A percentile compares a stretch with the other conserved stretches of the same genome.
phyloP scores from a whole-genome alignment of 1,140 invertebrate species.

The Tenebrio molitor region DNA sequence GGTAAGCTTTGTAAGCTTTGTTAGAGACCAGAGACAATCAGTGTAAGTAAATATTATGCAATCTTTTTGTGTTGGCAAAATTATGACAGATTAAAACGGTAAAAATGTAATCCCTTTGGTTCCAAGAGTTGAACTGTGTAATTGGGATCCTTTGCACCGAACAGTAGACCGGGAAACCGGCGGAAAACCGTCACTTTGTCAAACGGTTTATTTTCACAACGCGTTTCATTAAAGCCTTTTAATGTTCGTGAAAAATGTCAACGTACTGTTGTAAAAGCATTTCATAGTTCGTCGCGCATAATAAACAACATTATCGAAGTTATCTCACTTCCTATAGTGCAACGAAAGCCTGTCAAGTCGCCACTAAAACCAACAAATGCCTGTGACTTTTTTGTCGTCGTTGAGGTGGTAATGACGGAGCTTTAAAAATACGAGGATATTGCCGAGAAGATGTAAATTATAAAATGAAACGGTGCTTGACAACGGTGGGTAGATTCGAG shows the following conservation, averaged over 20 bases:
- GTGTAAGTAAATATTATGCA: too few relatives aligned
- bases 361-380: constrained; percentile 34
- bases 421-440: neutral
- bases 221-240: constrained; percentile 31
- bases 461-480: constrained; percentile 28
- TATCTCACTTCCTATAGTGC: constrained; percentile 44
- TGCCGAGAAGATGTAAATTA: constrained; percentile 32
- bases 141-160: neutral
- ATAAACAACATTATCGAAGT: constrained; percentile 43
- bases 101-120: too few relatives aligned
- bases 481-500: constrained; percentile 32
- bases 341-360: constrained; percentile 36
- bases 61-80: too few relatives aligned
- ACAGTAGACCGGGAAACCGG: neutral
- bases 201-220: constrained; percentile 11
- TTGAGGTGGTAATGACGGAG: constrained; percentile 11
- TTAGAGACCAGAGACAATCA: too few relatives aligned
- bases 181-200: constrained; percentile 17
- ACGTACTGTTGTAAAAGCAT: constrained; percentile 44
- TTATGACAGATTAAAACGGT: too few relatives aligned
- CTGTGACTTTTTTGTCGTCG: neutral
- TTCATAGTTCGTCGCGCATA: constrained; percentile 43
- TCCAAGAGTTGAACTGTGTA: too few relatives aligned
- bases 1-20: too few relatives aligned
- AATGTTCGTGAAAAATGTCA: constrained; percentile 40